Conservation (phyloP, 2,797 vertebrate genomes). For the Capromys pilorides region DNA sequence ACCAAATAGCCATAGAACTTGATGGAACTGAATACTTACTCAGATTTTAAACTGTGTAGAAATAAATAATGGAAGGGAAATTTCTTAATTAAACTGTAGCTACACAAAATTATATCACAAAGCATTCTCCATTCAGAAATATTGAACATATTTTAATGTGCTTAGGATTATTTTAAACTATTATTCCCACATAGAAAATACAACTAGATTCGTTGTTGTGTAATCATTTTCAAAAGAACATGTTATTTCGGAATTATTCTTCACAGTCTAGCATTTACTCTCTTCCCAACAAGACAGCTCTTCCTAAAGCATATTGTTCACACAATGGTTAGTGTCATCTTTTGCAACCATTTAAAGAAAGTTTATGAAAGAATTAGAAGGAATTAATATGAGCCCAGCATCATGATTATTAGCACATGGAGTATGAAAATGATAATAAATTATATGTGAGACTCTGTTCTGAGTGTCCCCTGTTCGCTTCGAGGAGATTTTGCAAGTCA, state of each 20-base stretch:
- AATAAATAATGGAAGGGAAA: background rate
- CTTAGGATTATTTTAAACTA: background rate
- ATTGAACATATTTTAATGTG: background rate
- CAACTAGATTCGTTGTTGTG: background rate
- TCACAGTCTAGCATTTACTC: background rate
- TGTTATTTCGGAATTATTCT: background rate
- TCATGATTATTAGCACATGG: background rate
- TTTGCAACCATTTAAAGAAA: background rate
- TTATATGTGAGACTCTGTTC: background rate
- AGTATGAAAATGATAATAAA: background rate
- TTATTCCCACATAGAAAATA: constrained; percentile 8
- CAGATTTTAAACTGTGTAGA: constrained; percentile 5
- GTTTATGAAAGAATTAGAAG: background rate
- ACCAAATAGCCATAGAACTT: background rate
- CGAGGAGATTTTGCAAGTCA: background rate
- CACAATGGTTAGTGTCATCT: background rate
- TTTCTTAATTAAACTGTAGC: background rate
- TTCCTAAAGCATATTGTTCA: background rate
- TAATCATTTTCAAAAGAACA: background rate
- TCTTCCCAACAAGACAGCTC: background rate
- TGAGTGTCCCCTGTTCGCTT: background rate
- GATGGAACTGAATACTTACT: background rate
- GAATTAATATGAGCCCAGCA: background rate
- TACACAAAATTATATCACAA: background rate
- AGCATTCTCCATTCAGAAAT: background rate